These are phyloP conservation scores for Lithosia quadra DNA, from an alignment of 2,888 invertebrate genomes.

Conservation along the genomic window DNA sequence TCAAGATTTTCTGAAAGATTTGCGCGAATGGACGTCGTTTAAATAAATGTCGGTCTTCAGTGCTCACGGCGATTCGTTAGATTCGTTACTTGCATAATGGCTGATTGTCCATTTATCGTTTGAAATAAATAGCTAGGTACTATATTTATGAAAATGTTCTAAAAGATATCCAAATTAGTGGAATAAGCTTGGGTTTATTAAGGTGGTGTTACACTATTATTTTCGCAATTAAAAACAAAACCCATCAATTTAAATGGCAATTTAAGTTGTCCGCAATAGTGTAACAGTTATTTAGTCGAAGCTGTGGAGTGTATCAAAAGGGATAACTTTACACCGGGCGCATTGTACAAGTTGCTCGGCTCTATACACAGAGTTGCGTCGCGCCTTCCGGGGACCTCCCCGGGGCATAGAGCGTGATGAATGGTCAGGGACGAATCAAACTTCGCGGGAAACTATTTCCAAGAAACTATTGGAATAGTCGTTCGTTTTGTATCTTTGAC, in stretches of 20 bases:
- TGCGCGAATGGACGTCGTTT: constrained; percentile 44
- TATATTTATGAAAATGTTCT: not conserved
- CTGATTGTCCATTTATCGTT: constrained; percentile 39
- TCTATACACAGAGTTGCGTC: constrained; percentile 27
- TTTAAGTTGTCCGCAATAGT: too few relatives aligned
- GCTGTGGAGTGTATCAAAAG: constrained; percentile 28
- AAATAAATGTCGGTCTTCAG: constrained; percentile 48
- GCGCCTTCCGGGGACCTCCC: not conserved
- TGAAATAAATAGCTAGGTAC: constrained; percentile 7
- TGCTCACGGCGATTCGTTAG: constrained; percentile 36
- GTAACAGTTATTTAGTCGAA: constrained; percentile 31
- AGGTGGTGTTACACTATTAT: too few relatives aligned
- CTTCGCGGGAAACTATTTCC: constrained; percentile 28
- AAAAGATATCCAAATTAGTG: not conserved
- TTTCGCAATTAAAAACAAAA: too few relatives aligned
- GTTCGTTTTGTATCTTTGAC: not conserved
- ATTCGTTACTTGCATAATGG: constrained; percentile 29
- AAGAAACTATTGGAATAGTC: constrained; percentile 8
- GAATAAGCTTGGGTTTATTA: constrained; percentile 15
- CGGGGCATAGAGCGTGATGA: constrained; percentile 24
- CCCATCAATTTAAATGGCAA: too few relatives aligned
- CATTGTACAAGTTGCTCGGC: constrained; percentile 40
- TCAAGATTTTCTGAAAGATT: constrained; percentile 47
- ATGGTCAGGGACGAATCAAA: constrained; percentile 24
- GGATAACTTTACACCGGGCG: constrained; percentile 42